Evolutionary conservation across 2,888 invertebrate genomes (phyloP).

Genomic region (Trachelus iudaicus): DNA sequence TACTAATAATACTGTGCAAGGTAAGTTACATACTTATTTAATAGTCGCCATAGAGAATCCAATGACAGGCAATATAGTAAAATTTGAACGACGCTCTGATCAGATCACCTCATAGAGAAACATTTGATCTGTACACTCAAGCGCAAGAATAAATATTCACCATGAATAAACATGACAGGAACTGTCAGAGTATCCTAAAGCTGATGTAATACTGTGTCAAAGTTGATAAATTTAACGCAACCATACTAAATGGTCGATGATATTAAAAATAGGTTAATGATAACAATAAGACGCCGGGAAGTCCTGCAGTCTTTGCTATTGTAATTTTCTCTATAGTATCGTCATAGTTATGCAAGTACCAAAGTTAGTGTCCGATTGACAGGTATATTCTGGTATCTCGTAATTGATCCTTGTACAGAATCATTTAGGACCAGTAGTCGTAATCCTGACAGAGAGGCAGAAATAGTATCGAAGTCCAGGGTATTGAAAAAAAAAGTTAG

Average conservation of each 20-base stretch:
- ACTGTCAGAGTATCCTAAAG: not conserved
- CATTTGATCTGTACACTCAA: constrained; percentile 21
- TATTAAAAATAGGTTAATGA: not conserved
- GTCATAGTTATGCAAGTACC: not conserved
- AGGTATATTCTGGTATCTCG: not conserved
- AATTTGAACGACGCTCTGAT: not conserved
- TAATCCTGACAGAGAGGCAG: not conserved
- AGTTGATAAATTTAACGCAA: not conserved
- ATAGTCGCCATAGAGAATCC: not conserved
- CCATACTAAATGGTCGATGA: not conserved
- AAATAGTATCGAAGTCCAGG: not conserved
- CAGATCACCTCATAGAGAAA: constrained; percentile 5
- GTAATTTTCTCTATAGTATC: not conserved
- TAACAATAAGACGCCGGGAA: not conserved
- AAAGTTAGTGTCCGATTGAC: not conserved
- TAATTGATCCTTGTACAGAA: not conserved
- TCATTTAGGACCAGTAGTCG: not conserved
- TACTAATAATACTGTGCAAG: not conserved
- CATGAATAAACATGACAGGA: constrained; percentile 37
- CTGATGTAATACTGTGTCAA: not conserved
- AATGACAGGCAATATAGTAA: not conserved
- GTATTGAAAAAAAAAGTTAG: not conserved
- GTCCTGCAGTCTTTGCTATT: not conserved
- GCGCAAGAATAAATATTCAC: constrained; percentile 23
- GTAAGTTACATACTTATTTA: constrained; percentile 1